Evolutionary conservation across 2,888 invertebrate genomes (phyloP), one percentile per base, ranked within the genome.

Genomic region (Hypomecis atomaria): DNA sequence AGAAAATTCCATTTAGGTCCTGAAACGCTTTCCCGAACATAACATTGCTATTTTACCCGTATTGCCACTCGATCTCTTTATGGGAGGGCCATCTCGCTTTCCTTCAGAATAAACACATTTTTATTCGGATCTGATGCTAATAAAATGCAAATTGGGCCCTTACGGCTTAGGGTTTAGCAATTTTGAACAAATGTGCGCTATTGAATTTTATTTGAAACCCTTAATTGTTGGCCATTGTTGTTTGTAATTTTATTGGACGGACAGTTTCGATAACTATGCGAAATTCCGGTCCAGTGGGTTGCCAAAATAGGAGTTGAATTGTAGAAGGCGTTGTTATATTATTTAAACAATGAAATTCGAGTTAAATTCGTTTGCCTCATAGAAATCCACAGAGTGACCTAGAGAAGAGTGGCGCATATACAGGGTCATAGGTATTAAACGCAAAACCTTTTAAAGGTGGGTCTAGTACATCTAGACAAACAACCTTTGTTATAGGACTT

Each of bases 21-120:
- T 75, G 78, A 73, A 80, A 79, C 77, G 75, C 73, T 75, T 75
- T 78, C 74, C 74, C 75, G 76, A 80, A 78, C 72, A 81, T 76
- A 77, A 79, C 78, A 78, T 78, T 79, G 77, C 75, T 79, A 81
- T 81, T 86, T 84, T 78, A 81, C 82, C 79, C 75, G 79, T 83
- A 83, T 84, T 77, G 81, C 78, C 80, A 83, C 84, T 84, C 84
- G 84, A 86, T 85, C 84, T 83, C 82, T 85, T 84, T 85, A 87
- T 83, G 81, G 82, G 72, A 56, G 74, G 80, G 74, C 82, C 82
- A 83, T 88, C 83, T 82, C 89, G 82, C 78, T 85, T 84, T 83
- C 87, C 84, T 84, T 84, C 84, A 87, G 76, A 85, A 89, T 89
- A 89, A 90, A 89, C 89, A 90, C 89, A 88, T 88, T 90, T 89